phyloP scores from a whole-genome alignment of 2,113 vertebrate genomes.

The Psettodes erumei region DNA sequence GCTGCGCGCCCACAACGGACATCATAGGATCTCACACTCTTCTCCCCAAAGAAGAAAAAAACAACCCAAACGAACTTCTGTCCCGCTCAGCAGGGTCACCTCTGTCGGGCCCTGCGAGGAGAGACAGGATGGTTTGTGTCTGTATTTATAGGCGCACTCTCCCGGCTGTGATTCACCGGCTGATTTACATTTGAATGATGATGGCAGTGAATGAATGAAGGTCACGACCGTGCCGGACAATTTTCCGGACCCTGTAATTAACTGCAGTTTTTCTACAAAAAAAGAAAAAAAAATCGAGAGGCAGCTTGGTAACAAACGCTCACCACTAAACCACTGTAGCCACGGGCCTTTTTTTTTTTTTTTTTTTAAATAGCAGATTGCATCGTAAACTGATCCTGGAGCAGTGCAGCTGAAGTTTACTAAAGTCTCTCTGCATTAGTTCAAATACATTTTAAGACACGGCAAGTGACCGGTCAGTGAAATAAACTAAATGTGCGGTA shows the following conservation, averaged over 20 bases:
- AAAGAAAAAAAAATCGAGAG: constrained; percentile 11
- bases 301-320: constrained; percentile 24
- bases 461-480: too few species aligned
- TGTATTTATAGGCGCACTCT: constrained; percentile 63
- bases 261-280: constrained; percentile 19
- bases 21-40: constrained; percentile 59
- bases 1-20: constrained; percentile 66
- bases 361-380: background rate
- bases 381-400: background rate
- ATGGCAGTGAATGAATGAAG: constrained; percentile 23
- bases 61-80: too few species aligned
- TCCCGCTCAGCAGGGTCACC: constrained; percentile 43
- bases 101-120: constrained; percentile 55
- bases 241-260: constrained; percentile 61
- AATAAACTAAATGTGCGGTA: background rate
- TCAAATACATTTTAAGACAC: background rate
- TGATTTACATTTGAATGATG: constrained; percentile 74
- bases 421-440: background rate
- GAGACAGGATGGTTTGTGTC: background rate
- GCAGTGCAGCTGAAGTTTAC: background rate
- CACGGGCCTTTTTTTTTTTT: background rate
- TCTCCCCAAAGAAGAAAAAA: background rate
- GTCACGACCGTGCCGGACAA: constrained; percentile 6
- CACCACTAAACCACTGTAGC: constrained; percentile 9
- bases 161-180: constrained; percentile 44